Conservation (phyloP, 2,797 vertebrate species). For the Bradypodion pumilum region DNA sequence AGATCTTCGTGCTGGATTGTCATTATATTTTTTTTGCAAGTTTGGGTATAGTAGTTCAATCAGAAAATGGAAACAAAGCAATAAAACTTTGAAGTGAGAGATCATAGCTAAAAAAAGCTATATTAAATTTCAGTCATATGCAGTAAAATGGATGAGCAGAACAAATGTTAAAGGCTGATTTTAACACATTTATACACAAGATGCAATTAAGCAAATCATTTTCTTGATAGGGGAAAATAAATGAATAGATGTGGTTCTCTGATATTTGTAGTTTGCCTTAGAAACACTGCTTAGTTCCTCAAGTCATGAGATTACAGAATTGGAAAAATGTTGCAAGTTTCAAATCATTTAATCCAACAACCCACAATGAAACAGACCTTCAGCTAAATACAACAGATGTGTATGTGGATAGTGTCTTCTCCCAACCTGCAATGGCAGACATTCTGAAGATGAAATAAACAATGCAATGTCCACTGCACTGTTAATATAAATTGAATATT, state of each 20-base stretch:
- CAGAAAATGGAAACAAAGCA: slow-evolving; percentile 15
- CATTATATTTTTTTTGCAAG: not conserved
- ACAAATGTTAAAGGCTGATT: not conserved
- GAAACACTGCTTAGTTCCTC: not conserved
- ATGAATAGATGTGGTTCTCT: not conserved
- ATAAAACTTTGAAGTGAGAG: slow-evolving; percentile 17
- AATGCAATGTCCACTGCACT: not conserved
- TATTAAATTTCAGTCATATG: slow-evolving; percentile 14
- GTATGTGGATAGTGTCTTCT: not conserved
- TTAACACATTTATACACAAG: slow-evolving; percentile 10
- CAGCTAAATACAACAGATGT: not conserved
- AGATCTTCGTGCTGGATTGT: not conserved
- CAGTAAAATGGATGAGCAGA: not conserved
- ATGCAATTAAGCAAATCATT: slow-evolving; percentile 11
- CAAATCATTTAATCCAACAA: not conserved
- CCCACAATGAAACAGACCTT: not conserved
- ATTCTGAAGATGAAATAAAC: not conserved
- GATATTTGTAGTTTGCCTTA: not conserved
- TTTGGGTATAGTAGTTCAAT: not conserved
- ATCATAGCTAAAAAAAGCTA: not conserved
- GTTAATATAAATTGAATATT: not conserved
- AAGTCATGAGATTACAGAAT: too few species aligned
- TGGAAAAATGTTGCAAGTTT: not conserved
- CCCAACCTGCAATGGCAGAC: not conserved
- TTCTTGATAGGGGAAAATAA: slow-evolving; percentile 5